Percentiles rank a stretch among this genome's conserved stretches.
Evolutionary conservation across 2,797 vertebrate species (phyloP).

Genomic region (Spinibarbus caldwelli): DNA sequence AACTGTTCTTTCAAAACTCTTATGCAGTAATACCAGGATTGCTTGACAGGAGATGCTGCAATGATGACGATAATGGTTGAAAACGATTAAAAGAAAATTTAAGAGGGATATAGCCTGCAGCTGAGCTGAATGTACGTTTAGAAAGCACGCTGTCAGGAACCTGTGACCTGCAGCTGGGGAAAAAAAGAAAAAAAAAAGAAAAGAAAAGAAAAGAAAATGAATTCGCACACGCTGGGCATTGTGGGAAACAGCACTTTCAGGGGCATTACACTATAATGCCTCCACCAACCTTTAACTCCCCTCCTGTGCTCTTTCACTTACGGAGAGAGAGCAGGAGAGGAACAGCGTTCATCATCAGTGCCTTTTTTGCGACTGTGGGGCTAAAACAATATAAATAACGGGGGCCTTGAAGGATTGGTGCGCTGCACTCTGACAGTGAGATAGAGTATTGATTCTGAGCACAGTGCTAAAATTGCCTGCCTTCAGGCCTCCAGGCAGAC

Average conservation of each 20-base stretch:
- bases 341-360: conserved; percentile 58
- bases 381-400: conserved; percentile 67
- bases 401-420: conserved; percentile 58
- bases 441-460: conserved; percentile 72
- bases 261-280: conserved; percentile 59
- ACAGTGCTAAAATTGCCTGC: conserved; percentile 69
- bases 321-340: conserved; percentile 40
- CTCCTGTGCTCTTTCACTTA: conserved; percentile 43
- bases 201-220: conserved; percentile 36
- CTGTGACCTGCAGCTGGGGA: not conserved
- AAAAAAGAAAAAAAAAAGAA: not conserved
- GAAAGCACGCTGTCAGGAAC: conserved; percentile 31
- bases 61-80: conserved; percentile 28
- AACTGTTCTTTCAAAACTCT: conserved; percentile 44
- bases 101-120: not conserved
- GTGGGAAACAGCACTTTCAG: conserved; percentile 42
- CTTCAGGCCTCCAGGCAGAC: conserved; percentile 61
- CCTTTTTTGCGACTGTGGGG: conserved; percentile 59
- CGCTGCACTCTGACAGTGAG: conserved; percentile 64
- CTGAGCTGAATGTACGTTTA: not conserved
- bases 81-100: conserved; percentile 25
- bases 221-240: conserved; percentile 50
- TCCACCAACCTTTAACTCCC: conserved; percentile 39
- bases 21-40: not conserved
- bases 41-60: conserved; percentile 21